Base-by-base conservation (phyloP, 2,113 vertebrate genomes). In the Struthidea cinerea region DNA sequence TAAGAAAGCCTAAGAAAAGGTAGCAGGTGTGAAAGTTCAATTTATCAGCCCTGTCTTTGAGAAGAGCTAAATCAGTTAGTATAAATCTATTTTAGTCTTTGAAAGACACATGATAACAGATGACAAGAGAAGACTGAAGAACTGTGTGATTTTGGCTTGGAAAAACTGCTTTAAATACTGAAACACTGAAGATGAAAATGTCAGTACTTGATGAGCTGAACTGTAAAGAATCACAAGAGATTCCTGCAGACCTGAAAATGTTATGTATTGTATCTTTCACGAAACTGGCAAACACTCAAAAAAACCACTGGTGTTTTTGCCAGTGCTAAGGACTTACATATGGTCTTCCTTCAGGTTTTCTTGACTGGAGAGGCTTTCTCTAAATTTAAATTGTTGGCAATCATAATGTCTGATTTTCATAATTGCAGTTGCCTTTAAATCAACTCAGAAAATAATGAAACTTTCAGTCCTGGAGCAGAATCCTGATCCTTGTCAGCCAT, bases 361-460 rank as follows among this genome's bases (percentile, higher is more conserved):
- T 95, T 39, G 42, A 78, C 16, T 73, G 49, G n/a, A 76, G 81
- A 77, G 16, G 13, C 14, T 49, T 87, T 95, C 26, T 93, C 61
- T 71, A 77, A 50, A 14, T 87, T 85, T 75, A 53, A 91, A 69
- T 76, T 65, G 32, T 82, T 73, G 70, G 57, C 87, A 82, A 49
- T 68, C 70, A 39, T 77, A 32, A 91, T 91, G 84, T 93, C 81
- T 85, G 23, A 73, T 91, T 87, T 95, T 83, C 67, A 42, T 93
- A 80, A 69, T 50, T 85, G 59, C 33, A 64, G 33, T 79, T 96
- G 67, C 63, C 35, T 92, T 92, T 69, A 85, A 82, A 83, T 81
- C 41, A 93, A 14, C 53, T 87, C 53, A 73, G 70, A 33, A 92
- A 90, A 53, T 73, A 46, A 61, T 89, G 41, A 50, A 8, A 89